A percentile compares a stretch with the other conserved stretches of the same genome.
Conservation (phyloP, 2,888 invertebrate genomes). For the Stegophylla sp. region DNA sequence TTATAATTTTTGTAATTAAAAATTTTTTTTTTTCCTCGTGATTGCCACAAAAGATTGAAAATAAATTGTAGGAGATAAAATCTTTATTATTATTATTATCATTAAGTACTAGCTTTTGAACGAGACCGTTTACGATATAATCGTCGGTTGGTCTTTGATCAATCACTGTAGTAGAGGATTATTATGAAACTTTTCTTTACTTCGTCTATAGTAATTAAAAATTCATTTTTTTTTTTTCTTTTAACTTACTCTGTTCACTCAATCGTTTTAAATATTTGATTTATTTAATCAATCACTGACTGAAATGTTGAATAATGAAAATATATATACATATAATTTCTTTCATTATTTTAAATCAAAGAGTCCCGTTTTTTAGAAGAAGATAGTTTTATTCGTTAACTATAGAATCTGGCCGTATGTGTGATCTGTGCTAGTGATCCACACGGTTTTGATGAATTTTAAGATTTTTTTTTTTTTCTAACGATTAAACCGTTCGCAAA, state of each 20-base stretch:
- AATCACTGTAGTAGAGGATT: background rate
- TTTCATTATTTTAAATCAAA: too few species aligned
- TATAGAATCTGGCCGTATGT: too few species aligned
- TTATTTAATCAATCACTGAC: too few species aligned
- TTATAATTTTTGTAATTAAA: background rate
- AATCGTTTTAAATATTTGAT: too few species aligned
- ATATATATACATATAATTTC: too few species aligned
- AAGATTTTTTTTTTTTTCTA: too few species aligned
- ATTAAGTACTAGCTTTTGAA: background rate
- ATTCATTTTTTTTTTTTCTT: background rate
- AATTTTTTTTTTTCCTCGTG: background rate
- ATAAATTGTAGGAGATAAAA: conserved; percentile 1
- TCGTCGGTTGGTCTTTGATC: background rate
- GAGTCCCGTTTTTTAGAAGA: too few species aligned
- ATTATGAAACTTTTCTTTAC: background rate
- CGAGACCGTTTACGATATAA: background rate
- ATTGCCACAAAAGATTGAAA: background rate
- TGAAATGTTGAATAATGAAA: too few species aligned
- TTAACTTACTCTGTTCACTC: background rate
- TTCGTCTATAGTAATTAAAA: background rate
- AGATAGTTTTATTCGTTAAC: too few species aligned
- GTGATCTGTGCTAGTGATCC: too few species aligned
- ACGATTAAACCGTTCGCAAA: too few species aligned
- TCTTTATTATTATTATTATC: conserved; percentile 3
- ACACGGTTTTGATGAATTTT: too few species aligned